Conservation (phyloP, 2,113 vertebrate genomes). For the Dolichallabes microphthalmus region DNA sequence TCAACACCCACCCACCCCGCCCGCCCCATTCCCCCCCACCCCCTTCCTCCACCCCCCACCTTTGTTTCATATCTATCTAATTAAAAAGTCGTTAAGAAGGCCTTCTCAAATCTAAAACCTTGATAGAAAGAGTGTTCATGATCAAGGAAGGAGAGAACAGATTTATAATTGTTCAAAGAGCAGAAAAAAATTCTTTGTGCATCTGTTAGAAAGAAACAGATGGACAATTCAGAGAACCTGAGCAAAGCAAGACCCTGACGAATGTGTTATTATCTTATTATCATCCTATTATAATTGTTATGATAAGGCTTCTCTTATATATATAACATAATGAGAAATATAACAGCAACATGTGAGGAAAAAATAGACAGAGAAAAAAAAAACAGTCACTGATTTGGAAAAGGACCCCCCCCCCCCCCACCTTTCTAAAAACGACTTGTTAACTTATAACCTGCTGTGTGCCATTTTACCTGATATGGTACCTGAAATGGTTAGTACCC, state of each 20-base stretch:
- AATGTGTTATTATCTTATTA: not conserved
- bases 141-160: slow-evolving; percentile 10
- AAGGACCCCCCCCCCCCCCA: no score
- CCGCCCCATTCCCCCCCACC: no score
- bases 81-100: slow-evolving; percentile 26
- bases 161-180: not conserved
- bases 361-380: no score
- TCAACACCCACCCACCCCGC: not conserved
- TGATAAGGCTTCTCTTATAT: not conserved
- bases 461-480: no score
- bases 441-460: no score
- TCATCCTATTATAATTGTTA: not conserved
- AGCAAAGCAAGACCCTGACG: not conserved
- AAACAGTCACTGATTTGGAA: no score
- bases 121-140: slow-evolving; percentile 18
- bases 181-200: not conserved
- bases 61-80: slow-evolving; percentile 10
- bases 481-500: no score
- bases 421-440: no score
- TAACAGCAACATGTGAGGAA: no score
- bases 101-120: not conserved
- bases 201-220: not conserved
- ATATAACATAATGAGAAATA: no score
- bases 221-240: not conserved
- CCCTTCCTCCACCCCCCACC: no score